Conservation (phyloP, 2,797 vertebrate species). For the Myripristis jacobus region DNA sequence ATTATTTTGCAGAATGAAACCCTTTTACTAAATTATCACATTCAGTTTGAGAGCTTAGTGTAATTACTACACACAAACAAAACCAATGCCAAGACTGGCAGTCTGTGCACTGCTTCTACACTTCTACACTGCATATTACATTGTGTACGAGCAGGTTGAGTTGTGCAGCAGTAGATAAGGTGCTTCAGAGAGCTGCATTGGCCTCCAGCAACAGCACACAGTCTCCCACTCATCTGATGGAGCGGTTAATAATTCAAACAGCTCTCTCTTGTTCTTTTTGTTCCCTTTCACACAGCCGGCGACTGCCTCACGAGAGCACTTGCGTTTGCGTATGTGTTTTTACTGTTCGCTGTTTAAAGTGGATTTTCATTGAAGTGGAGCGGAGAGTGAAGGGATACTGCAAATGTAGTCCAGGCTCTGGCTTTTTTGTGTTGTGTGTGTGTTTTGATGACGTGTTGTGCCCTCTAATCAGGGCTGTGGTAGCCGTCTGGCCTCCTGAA, state of each 20-base stretch:
- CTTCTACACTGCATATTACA: too few relatives aligned
- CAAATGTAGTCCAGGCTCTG: background rate
- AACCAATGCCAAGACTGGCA: too few relatives aligned
- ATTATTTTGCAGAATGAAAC: too few relatives aligned
- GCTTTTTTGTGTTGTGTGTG: background rate
- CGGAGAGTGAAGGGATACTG: background rate
- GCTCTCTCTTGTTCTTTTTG: background rate
- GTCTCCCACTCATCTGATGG: constrained; percentile 16
- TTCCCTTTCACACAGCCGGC: constrained; percentile 23
- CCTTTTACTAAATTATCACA: too few relatives aligned
- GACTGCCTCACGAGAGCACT: constrained; percentile 16
- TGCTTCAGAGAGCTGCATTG: constrained; percentile 24
- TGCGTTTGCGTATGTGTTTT: background rate
- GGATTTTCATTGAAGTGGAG: background rate
- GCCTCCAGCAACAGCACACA: constrained; percentile 52
- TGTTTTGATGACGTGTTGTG: too few relatives aligned
- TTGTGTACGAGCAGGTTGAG: too few relatives aligned
- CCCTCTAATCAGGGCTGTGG: too few relatives aligned
- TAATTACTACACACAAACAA: too few relatives aligned
- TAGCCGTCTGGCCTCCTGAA: too few relatives aligned
- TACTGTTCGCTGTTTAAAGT: background rate
- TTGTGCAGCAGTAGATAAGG: constrained; percentile 2
- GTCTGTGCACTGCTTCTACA: too few relatives aligned
- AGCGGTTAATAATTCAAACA: constrained; percentile 67
- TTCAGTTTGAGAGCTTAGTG: too few relatives aligned